Conservation (phyloP, 2,113 vertebrate genomes). For the Machaerirhynchus nigripectus region DNA sequence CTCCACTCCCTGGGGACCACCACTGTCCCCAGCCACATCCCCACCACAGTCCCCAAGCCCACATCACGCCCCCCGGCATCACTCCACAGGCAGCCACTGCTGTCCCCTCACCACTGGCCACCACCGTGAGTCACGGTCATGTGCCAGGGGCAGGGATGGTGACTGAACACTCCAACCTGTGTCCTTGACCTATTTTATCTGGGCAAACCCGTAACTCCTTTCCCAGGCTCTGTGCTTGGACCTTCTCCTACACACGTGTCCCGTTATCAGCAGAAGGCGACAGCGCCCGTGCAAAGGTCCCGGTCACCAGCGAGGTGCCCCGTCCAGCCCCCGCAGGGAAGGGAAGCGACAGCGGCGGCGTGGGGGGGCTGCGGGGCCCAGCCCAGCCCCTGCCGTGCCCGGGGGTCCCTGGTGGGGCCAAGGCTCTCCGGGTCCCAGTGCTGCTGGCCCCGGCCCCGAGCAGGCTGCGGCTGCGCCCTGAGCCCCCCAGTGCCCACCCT, state of each 20-base stretch:
- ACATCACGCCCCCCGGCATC: rapidly evolving
- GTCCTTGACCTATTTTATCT: not conserved
- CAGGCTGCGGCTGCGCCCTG: not conserved
- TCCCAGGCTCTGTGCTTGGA: not conserved
- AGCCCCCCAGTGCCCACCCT: not conserved
- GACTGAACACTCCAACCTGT: rapidly evolving
- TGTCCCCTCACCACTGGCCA: rapidly evolving
- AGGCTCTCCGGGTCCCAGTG: not conserved
- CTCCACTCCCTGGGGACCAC: not conserved
- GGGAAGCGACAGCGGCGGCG: rapidly evolving
- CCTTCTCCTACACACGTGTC: not conserved
- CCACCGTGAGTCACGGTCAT: not conserved
- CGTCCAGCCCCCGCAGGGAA: not conserved
- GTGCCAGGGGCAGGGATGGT: not conserved
- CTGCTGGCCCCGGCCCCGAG: not conserved
- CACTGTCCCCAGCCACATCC: not conserved
- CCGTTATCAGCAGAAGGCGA: not conserved
- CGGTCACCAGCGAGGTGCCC: not conserved
- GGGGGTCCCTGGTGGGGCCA: not conserved
- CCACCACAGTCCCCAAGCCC: not conserved
- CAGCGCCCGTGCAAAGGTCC: not conserved
- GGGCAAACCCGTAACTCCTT: not conserved
- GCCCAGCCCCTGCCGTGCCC: not conserved
- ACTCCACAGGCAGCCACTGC: not conserved
- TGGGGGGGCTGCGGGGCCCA: rapidly evolving